A percentile compares a stretch with the other conserved stretches of the same genome.
Conservation (phyloP, 2,888 invertebrate species). For the Rotaria macrura region DNA sequence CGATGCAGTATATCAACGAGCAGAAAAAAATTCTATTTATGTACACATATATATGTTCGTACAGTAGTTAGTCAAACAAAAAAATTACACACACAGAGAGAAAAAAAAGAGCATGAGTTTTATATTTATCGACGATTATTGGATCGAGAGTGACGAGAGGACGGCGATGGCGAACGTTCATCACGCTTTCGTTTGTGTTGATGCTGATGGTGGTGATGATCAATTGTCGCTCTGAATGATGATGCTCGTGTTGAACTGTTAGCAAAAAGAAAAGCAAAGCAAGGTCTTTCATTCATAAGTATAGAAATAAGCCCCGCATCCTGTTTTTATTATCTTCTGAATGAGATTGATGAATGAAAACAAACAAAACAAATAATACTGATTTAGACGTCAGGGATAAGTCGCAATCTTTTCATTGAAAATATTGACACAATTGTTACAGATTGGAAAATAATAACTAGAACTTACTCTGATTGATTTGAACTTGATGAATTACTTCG, state of each 20-base stretch:
- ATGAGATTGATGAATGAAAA: too few relatives aligned
- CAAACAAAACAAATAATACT: too few relatives aligned
- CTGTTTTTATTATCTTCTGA: too few relatives aligned
- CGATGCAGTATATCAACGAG: background rate
- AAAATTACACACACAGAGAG: background rate
- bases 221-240: background rate
- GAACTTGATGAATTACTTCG: conserved; percentile 14
- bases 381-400: too few relatives aligned
- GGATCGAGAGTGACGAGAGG: background rate
- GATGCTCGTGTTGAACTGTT: background rate
- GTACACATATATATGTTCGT: background rate
- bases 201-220: background rate
- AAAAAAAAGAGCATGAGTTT: background rate
- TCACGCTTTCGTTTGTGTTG: background rate
- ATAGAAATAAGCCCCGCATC: too few relatives aligned
- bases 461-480: conserved; percentile 7
- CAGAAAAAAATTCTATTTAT: background rate
- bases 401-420: too few relatives aligned
- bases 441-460: too few relatives aligned
- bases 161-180: background rate
- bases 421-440: too few relatives aligned
- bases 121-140: background rate
- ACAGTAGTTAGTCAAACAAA: background rate
- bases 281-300: background rate
- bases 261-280: too few relatives aligned